Conservation (phyloP, 2,797 vertebrate species). For the Crypturellus tataupa region DNA sequence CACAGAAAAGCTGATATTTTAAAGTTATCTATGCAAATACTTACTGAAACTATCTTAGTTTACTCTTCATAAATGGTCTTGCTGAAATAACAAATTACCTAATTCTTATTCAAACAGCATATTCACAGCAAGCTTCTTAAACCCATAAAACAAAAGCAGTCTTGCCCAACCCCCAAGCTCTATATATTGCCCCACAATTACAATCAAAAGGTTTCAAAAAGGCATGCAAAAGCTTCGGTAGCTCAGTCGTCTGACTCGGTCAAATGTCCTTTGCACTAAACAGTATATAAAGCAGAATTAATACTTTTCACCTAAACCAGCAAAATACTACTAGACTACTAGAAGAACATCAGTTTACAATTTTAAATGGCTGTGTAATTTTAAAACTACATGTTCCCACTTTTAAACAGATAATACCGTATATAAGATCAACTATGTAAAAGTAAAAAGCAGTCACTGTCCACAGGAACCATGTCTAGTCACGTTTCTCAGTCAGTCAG, state of each 20-base stretch:
- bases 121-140: not conserved
- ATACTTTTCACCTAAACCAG: not conserved
- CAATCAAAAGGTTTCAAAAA: not conserved
- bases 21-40: not conserved
- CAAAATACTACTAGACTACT: conserved; percentile 41
- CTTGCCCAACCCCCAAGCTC: not conserved
- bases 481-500: conserved; percentile 88
- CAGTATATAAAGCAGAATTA: not conserved
- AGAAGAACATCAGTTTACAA: conserved; percentile 66
- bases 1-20: not conserved
- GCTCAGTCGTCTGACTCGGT: not conserved
- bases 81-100: not conserved
- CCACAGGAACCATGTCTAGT: conserved; percentile 86
- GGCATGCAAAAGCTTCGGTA: not conserved
- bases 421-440: conserved; percentile 64
- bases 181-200: not conserved
- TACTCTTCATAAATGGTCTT: not conserved
- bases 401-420: conserved; percentile 45
- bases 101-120: not conserved
- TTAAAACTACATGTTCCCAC: conserved; percentile 63
- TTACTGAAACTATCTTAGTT: not conserved
- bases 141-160: not conserved
- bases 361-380: conserved; percentile 30
- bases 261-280: not conserved
- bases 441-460: conserved; percentile 85